A percentile compares a stretch with the other conserved stretches of the same genome.
phyloP scores from a whole-genome alignment of 2,113 vertebrate genomes.

The Vulpes lagopus region DNA sequence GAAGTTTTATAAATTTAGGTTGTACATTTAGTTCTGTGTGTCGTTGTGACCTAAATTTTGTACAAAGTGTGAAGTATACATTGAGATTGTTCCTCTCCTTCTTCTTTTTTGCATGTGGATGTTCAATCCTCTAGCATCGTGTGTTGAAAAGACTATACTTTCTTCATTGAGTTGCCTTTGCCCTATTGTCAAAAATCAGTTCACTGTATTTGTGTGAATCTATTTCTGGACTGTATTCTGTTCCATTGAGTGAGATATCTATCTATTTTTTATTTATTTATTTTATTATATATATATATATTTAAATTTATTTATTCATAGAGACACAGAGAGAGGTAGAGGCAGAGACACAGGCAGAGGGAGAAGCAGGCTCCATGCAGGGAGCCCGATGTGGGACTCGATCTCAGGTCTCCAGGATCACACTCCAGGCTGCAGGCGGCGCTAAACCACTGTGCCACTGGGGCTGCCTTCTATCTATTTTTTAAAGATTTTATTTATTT shows the following conservation, averaged over 20 bases:
- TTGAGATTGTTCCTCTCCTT: not conserved
- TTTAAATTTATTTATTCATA: too few relatives aligned
- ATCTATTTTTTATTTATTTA: too few relatives aligned
- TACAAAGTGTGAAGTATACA: not conserved
- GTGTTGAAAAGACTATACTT: not conserved
- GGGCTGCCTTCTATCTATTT: too few relatives aligned
- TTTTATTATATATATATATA: too few relatives aligned
- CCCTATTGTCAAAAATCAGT: not conserved
- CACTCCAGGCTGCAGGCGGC: too few relatives aligned
- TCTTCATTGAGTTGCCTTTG: not conserved
- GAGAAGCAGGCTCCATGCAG: too few relatives aligned
- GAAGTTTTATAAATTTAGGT: conserved; percentile 21
- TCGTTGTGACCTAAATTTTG: conserved; percentile 21
- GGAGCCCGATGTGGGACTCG: too few relatives aligned
- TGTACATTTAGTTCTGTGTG: not conserved
- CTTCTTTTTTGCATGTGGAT: not conserved
- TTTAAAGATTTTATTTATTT: too few relatives aligned
- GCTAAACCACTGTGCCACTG: too few relatives aligned
- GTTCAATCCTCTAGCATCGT: not conserved
- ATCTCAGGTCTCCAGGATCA: too few relatives aligned
- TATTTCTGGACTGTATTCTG: not conserved
- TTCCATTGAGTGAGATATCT: not conserved
- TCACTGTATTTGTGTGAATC: not conserved
- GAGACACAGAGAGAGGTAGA: too few relatives aligned
- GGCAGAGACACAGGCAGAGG: too few relatives aligned